These are phyloP conservation scores for Drosophila cognata DNA, from an alignment of 2,888 invertebrate genomes.

Conservation along the genomic window DNA sequence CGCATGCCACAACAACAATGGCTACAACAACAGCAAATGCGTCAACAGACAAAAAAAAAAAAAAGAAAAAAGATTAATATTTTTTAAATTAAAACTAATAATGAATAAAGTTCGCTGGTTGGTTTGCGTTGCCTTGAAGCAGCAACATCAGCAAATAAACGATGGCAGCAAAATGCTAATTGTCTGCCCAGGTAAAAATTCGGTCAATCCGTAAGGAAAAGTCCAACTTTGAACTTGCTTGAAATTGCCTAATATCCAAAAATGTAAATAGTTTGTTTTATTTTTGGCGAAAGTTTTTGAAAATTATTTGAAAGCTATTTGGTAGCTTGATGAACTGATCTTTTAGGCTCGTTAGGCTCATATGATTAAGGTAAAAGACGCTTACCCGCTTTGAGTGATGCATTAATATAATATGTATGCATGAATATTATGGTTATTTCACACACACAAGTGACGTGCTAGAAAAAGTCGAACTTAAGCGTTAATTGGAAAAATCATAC, in stretches of 20 bases:
- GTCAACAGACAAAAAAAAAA: background rate
- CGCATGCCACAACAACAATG: slow-evolving; percentile 16
- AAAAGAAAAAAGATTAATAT: slow-evolving; percentile 3
- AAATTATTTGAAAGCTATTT: background rate
- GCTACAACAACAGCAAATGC: background rate
- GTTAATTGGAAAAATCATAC: slow-evolving; percentile 69
- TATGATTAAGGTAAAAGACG: background rate
- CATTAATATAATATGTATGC: slow-evolving; percentile 11
- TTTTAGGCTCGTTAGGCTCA: background rate
- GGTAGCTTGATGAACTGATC: background rate
- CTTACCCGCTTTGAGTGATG: slow-evolving; percentile 48
- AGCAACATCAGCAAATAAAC: slow-evolving; percentile 12
- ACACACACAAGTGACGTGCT: background rate
- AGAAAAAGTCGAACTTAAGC: slow-evolving; percentile 55
- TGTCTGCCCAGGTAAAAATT: background rate
- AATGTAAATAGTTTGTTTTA: background rate
- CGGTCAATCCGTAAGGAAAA: background rate
- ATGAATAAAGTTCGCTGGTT: slow-evolving; percentile 15
- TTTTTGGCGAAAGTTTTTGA: background rate
- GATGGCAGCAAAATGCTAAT: background rate
- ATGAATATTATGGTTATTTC: background rate
- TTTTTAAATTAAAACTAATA: slow-evolving; percentile 17
- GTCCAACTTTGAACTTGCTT: background rate
- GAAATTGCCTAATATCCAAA: background rate
- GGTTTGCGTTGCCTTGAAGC: slow-evolving; percentile 3